A percentile compares a stretch with the other conserved stretches of the same genome.
These are phyloP conservation scores for Pocillopora damicornis DNA, from an alignment of 64 coral and sea anemone species.

Conservation along the genomic window DNA sequence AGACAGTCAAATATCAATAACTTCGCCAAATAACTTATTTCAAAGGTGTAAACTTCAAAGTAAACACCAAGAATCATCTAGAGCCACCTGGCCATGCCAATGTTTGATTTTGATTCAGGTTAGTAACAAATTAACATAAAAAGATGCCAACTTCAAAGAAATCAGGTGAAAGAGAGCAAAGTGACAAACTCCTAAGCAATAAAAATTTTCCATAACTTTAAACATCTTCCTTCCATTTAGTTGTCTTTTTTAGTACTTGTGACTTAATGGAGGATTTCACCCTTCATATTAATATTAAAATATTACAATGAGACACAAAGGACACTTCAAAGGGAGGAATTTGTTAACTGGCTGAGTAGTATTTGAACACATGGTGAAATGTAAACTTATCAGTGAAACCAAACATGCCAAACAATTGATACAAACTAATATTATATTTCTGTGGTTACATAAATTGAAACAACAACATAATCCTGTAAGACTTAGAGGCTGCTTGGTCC, in stretches of 20 bases:
- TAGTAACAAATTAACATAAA: neutral
- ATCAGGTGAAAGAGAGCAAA: neutral
- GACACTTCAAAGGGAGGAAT: neutral
- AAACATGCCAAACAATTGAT: neutral
- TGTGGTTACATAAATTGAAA: neutral
- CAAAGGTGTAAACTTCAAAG: neutral
- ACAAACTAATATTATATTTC: neutral
- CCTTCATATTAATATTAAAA: neutral
- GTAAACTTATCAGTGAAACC: neutral
- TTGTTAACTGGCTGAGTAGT: neutral
- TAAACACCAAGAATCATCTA: neutral
- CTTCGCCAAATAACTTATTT: neutral
- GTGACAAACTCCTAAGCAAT: no score
- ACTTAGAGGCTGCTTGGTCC: no score
- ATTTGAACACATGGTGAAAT: neutral
- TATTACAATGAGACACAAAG: no score
- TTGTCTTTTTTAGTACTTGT: no score
- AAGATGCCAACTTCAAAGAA: neutral
- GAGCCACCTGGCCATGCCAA: neutral
- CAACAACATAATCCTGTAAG: no score
- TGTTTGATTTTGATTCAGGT: neutral
- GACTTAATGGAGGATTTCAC: neutral
- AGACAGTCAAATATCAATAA: neutral
- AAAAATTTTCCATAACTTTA: no score
- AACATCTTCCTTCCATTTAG: no score